Base-by-base conservation (phyloP, 35 echinoderm and acorn worm species). In the Apostichopus japonicus region DNA sequence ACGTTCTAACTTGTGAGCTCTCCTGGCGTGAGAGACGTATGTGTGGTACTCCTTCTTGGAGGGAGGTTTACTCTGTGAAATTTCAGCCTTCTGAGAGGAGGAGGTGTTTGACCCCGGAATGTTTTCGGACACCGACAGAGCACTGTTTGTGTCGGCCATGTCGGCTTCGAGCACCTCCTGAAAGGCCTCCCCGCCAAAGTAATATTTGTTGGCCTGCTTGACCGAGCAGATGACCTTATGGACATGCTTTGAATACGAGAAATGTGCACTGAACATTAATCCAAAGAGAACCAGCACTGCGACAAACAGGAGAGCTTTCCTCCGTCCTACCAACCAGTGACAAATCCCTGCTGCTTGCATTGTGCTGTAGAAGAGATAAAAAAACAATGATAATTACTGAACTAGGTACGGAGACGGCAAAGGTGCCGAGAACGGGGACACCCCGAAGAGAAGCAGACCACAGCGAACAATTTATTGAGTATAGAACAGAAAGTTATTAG, bases 301-400 rank as follows among this genome's bases (percentile, higher is more conserved):
- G 0, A 79, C 8, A 27, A 91, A 79, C 53, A 91, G 56, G 14
- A 91, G 90, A 8, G 58, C 44, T 91, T 91, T 91, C 90, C 90
- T 91, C 54, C 90, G 25, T 6, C 90, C 76, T 2, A 91, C 71
- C 90, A 91, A n/a, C 90, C 90, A 91, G 54, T 91, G 77, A 79
- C 90, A 91, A 58, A 91, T 91, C 16, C 90, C 90, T 77, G 90
- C 72, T 6, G 73, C 58, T 58, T 91, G 90, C 90, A 91, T 91
- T 17, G 90, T 91, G 25, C 90, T 91, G 90, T 25, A 22, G 77
- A 91, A 59, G 24, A 59, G 5, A 79, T 56, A 4, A 25, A 91
- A 19, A 79, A 13, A 13, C n/a, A 61, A 61, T 11, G 57, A 61
- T 44, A 44, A 44, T 44, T 44, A 44, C 33, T 1, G 33, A 44